phyloP scores from a whole-genome alignment of 1,140 invertebrate species.

The Pararge aegeria region DNA sequence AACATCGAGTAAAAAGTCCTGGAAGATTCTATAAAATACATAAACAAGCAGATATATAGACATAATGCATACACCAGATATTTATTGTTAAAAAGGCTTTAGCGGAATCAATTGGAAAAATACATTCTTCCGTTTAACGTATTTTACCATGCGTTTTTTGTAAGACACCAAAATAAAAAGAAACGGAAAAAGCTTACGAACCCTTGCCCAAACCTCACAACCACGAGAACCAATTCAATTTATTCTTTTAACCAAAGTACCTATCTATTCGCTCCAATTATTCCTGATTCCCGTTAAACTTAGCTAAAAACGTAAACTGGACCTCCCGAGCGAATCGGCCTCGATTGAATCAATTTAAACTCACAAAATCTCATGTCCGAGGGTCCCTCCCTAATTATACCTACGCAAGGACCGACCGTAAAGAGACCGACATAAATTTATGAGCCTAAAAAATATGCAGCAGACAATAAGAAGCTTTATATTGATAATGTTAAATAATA shows the following conservation, averaged over 20 bases:
- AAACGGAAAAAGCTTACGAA: background rate
- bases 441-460: conserved; percentile 20
- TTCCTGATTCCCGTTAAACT: conserved; percentile 50
- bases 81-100: no score
- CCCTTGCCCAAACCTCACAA: background rate
- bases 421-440: conserved; percentile 56
- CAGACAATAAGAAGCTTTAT: conserved; percentile 30
- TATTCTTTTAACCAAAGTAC: conserved; percentile 22
- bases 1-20: no score
- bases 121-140: no score
- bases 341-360: conserved; percentile 78
- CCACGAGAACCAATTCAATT: conserved; percentile 19
- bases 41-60: no score
- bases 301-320: conserved; percentile 43
- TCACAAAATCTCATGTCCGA: conserved; percentile 69
- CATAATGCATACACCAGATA: no score
- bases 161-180: no score
- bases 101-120: no score
- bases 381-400: conserved; percentile 76
- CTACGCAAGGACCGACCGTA: conserved; percentile 62
- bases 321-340: conserved; percentile 60
- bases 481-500: conserved; percentile 4
- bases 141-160: no score
- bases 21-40: no score
- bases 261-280: conserved; percentile 51